Evolutionary conservation across 1,140 invertebrate genomes (phyloP), one percentile per base, ranked within the genome.

Genomic region (Drosophila dunni): DNA sequence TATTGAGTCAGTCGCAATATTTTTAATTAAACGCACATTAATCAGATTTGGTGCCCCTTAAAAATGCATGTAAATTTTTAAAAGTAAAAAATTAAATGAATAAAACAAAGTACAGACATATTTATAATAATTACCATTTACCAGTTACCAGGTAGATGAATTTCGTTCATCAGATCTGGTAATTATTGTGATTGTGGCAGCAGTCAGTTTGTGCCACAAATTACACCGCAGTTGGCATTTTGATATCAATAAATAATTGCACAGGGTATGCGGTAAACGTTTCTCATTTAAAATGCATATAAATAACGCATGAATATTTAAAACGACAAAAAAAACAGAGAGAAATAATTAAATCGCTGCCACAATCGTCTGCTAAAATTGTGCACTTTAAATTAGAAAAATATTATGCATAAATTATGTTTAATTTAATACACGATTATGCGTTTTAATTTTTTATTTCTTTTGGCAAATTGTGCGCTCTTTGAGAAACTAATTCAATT

Each of bases 291-390:
- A 66, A 67, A 53, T 65, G 48, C 45, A 53, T 76, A 76, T 82
- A 73, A 70, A 72, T 75, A 33, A 34, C 60, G 36, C 53, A 73
- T 82, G 67, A 86, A 85, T 85, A 85, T 85, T 86, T 81, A 17
- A 82, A 69, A 50, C 42, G 38, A 40, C 50, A 62, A 36, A 58
- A 54, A 29, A 67, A 11, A 13, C 17, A 24, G 15, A 38, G 7
- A 29, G 50, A 44, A 44, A 77, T 73, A 67, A 57, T 75, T 45
- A 66, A 86, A 85, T 50, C 45, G 40, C 60, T 63, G 24, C 10
- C 5, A 50, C 6, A 50, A 51, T 51, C 46, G 46, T n/a, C 13
- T 48, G 33, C 48, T 46, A 29, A 57, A 75, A 64, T 50, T 54
- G 42, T 36, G 24, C 20, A 20, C 17, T 48, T 53, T 48, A 64